A percentile compares a stretch with the other conserved stretches of the same genome.
Evolutionary conservation across 2,888 invertebrate genomes (phyloP).

Genomic region (Galerucella calmariensis): DNA sequence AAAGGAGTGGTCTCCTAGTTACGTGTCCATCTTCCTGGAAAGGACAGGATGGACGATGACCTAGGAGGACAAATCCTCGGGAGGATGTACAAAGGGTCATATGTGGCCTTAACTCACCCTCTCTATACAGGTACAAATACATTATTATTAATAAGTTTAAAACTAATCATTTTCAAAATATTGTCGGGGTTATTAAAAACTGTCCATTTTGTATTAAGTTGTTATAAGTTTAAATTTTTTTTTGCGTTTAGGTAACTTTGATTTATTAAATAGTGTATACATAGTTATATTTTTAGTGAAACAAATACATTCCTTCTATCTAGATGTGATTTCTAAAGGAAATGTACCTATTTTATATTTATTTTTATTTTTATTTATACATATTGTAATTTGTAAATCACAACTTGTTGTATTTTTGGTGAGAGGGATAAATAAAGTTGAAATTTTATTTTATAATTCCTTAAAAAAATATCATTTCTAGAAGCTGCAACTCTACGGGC

Average conservation of each 20-base stretch:
- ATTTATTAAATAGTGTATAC: constrained; percentile 19
- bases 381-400: constrained; percentile 51
- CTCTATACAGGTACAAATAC: no score
- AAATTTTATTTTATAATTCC: constrained; percentile 46
- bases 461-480: neutral
- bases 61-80: no score
- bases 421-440: constrained; percentile 53
- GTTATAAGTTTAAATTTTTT: constrained; percentile 19
- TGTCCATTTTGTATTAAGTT: constrained; percentile 27
- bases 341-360: constrained; percentile 50
- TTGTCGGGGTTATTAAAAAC: constrained; percentile 11
- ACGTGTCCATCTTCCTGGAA: no score
- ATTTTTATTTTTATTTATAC: constrained; percentile 52
- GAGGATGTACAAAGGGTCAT: no score
- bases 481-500: neutral
- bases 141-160: neutral
- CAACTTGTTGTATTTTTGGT: constrained; percentile 53
- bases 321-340: constrained; percentile 38
- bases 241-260: constrained; percentile 20
- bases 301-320: constrained; percentile 41
- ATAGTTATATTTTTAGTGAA: constrained; percentile 31
- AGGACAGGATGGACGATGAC: no score
- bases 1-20: no score
- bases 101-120: no score
- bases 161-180: neutral